These are phyloP conservation scores for Crepidodera aurea DNA, from an alignment of 2,888 invertebrate species.

Conservation along the genomic window DNA sequence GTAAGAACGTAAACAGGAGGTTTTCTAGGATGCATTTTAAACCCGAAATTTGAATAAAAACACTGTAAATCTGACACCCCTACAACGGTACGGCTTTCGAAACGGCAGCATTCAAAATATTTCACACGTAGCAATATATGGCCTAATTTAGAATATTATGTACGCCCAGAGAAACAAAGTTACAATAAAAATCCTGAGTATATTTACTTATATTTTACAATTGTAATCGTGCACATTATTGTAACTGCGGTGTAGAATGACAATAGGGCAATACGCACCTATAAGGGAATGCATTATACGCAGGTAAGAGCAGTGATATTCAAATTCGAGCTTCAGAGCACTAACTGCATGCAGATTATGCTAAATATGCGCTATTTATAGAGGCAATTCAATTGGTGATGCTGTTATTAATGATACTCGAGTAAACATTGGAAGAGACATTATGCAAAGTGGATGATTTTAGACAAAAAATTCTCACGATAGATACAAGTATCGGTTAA, in stretches of 20 bases:
- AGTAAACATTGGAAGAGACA: slow-evolving; percentile 36
- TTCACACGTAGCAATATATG: slow-evolving; percentile 39
- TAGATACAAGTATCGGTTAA: slow-evolving; percentile 1
- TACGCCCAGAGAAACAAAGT: slow-evolving; percentile 46
- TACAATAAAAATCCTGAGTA: slow-evolving; percentile 40
- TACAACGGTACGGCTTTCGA: background rate
- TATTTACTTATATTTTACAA: slow-evolving; percentile 46
- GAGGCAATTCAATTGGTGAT: slow-evolving; percentile 30
- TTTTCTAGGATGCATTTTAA: background rate
- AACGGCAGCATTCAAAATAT: slow-evolving; percentile 25
- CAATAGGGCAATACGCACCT: slow-evolving; percentile 34
- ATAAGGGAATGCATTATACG: slow-evolving; percentile 3
- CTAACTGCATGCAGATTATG: slow-evolving; percentile 34
- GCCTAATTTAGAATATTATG: slow-evolving; percentile 42
- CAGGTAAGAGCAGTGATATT: slow-evolving; percentile 36
- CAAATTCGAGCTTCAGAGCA: slow-evolving; percentile 27
- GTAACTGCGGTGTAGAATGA: slow-evolving; percentile 45
- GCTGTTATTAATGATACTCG: slow-evolving; percentile 39
- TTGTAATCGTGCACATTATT: slow-evolving; percentile 42
- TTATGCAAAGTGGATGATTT: slow-evolving; percentile 30
- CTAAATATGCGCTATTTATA: slow-evolving; percentile 30
- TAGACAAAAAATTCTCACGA: slow-evolving; percentile 30
- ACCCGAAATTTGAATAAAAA: slow-evolving; percentile 6
- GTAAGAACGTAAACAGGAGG: background rate
- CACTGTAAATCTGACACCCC: slow-evolving; percentile 5